Evolutionary conservation across 2,113 vertebrate species (phyloP), one percentile per base, ranked within the genome.

Genomic region (Carassius gibelio): DNA sequence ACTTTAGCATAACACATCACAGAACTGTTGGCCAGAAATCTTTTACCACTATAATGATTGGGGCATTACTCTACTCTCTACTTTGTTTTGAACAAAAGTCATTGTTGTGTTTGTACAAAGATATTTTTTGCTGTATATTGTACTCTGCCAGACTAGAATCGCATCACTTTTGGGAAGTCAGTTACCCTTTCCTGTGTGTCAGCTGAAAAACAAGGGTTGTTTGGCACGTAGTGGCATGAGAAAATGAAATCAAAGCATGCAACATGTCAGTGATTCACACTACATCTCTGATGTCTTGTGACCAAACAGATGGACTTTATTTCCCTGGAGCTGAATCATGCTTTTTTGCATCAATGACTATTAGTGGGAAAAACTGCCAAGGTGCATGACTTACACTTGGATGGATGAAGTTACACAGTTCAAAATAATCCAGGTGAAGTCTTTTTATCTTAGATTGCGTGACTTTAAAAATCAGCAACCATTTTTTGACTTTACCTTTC

Each of bases 151-250:
- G 62, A 52, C 55, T 59, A 42, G 75, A 57, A 78, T 68, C 76
- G 9, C 50, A 45, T 78, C 55, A 61, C 57, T 86, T 86, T 83
- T 86, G 84, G 84, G 75, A 88, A 88, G 34, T 76, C 42, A 14
- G 57, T 80, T 62, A 23, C 61, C 61, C 75, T 81, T 88, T 88
- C 81, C 81, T 74, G 23, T 64, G 66, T 82, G 14, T 77, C 30
- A 84, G 34, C 48, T 72, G 57, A 81, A 88, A 83, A 88, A 86
- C 50, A 86, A 86, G 48, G 26, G 42, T 17, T 57, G 45, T 72
- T 85, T 83, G 75, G 59, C 84, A 84, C 76, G 68, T 81, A 71
- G 68, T 86, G 87, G 87, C 81, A 84, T 75, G 87, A 84, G 87
- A 88, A 88, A 86, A 78, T 76, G 23, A 69, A 84, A 84, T 82